Conservation (phyloP, 2,888 invertebrate species). For the Cylloceria caligata region DNA sequence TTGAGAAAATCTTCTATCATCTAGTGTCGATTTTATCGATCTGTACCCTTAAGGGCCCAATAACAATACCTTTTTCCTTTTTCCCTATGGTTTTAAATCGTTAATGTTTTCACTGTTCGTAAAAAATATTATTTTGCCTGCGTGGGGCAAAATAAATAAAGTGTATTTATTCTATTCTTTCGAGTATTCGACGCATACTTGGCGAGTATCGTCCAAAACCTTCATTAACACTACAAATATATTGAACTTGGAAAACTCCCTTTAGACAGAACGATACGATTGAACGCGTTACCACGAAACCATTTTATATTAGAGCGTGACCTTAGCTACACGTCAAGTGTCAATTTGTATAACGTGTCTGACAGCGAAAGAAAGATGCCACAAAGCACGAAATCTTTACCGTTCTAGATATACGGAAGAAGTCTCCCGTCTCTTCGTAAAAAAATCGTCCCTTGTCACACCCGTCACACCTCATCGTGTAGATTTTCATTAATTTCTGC, state of each 20-base stretch:
- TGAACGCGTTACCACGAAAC: slow-evolving; percentile 8
- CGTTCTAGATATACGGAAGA: neutral
- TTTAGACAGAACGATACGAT: neutral
- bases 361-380: slow-evolving; percentile 17
- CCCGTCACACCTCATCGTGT: neutral
- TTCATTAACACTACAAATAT: neutral
- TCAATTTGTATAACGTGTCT: slow-evolving; percentile 2
- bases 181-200: neutral
- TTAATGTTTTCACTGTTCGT: neutral
- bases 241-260: neutral
- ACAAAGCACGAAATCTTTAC: slow-evolving; percentile 2
- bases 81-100: too few species aligned
- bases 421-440: neutral
- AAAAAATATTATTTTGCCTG: neutral
- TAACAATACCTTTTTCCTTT: too few species aligned
- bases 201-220: neutral
- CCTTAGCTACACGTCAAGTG: neutral
- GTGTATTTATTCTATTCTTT: neutral
- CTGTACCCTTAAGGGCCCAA: too few species aligned
- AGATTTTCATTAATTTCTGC: slow-evolving; percentile 27
- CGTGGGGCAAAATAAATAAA: neutral
- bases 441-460: slow-evolving; percentile 11
- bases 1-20: too few species aligned
- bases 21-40: too few species aligned
- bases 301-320: slow-evolving; percentile 10